A percentile compares a stretch with the other conserved stretches of the same genome.
These are phyloP conservation scores for Acipenser transmontanus DNA, from an alignment of 2,797 vertebrate genomes.

Conservation along the genomic window DNA sequence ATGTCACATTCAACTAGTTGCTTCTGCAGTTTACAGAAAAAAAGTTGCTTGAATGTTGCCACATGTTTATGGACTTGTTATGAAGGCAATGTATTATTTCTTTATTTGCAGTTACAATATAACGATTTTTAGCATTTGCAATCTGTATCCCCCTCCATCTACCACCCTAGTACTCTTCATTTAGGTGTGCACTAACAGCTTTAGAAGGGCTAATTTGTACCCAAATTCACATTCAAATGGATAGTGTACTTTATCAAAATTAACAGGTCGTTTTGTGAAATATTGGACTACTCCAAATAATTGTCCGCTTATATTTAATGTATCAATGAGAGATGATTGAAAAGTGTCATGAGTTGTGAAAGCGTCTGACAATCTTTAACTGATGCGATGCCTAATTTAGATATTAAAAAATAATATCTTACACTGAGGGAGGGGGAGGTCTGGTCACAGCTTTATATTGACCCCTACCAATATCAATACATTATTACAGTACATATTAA, in stretches of 20 bases:
- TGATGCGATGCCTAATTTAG: constrained; percentile 36
- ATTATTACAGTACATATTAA: constrained; percentile 52
- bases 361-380: constrained; percentile 65
- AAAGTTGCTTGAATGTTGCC: no score
- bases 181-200: no score
- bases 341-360: constrained; percentile 28
- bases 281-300: no score
- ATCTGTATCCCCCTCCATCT: neutral
- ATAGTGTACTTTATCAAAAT: constrained; percentile 40
- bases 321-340: no score
- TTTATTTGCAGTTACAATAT: neutral
- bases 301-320: no score
- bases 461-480: neutral
- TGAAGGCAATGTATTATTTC: no score
- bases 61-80: no score
- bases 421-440: neutral
- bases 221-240: constrained; percentile 27
- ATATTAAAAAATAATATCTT: constrained; percentile 33
- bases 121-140: neutral
- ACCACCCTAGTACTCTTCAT: no score
- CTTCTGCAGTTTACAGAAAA: no score
- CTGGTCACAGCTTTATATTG: neutral
- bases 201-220: neutral
- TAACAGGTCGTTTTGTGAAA: constrained; percentile 11
- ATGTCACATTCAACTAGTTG: no score